phyloP scores from a whole-genome alignment of 53 echinoderm and acorn worm genomes.

The Actinopyga echinites region DNA sequence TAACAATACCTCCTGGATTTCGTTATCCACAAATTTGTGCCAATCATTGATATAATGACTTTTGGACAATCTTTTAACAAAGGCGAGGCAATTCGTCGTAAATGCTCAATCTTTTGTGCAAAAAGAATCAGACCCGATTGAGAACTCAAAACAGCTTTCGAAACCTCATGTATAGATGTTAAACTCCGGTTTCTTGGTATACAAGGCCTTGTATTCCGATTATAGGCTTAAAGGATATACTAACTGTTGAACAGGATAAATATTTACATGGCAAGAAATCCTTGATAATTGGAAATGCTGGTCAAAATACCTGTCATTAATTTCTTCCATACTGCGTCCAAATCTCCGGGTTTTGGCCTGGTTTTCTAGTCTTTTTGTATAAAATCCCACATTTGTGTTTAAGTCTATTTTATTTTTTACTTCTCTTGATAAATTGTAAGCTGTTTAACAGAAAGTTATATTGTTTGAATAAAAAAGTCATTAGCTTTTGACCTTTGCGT shows the following conservation, averaged over 20 bases:
- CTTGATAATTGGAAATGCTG: neutral
- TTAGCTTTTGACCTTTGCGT: slow-evolving; percentile 25
- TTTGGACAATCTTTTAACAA: neutral
- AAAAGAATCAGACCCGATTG: neutral
- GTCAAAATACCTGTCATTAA: neutral
- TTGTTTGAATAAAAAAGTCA: neutral
- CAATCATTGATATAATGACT: slow-evolving; percentile 22
- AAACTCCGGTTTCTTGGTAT: neutral
- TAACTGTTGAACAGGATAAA: neutral
- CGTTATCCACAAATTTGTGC: slow-evolving; percentile 11
- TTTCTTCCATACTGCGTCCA: neutral
- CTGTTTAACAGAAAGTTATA: neutral
- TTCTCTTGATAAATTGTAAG: neutral
- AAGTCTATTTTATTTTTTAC: too few relatives aligned
- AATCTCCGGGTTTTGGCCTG: neutral
- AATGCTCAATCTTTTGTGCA: neutral
- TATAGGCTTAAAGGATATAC: slow-evolving; percentile 14
- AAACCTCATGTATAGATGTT: too few relatives aligned
- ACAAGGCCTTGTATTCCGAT: slow-evolving; percentile 25
- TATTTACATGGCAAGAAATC: slow-evolving; percentile 9
- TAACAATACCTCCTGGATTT: neutral
- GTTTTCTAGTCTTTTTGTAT: neutral
- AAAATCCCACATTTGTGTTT: too few relatives aligned
- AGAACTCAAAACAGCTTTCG: too few relatives aligned
- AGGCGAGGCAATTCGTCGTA: neutral